A percentile compares a stretch with the other conserved stretches of the same genome.
phyloP scores from a whole-genome alignment of 2,113 vertebrate genomes.

The Reinhardtius hippoglossoides region DNA sequence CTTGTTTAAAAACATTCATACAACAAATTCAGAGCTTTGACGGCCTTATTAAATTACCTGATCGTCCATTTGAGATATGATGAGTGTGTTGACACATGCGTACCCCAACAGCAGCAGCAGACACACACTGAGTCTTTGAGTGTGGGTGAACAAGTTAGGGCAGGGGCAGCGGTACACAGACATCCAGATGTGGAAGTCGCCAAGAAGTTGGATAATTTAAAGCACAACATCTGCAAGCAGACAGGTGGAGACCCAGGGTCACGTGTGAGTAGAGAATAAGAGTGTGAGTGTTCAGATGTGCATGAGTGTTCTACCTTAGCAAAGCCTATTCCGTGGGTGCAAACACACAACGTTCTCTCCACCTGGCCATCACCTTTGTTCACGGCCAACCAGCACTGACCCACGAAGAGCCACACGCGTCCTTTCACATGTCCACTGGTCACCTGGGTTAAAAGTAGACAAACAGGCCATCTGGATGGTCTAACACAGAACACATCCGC shows the following conservation, averaged over 20 bases:
- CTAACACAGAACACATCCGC: neutral
- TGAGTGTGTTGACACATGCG: constrained; percentile 66
- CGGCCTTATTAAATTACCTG: constrained; percentile 69
- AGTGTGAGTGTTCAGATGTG: neutral
- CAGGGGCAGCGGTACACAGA: constrained; percentile 79
- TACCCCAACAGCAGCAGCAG: constrained; percentile 78
- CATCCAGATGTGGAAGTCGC: constrained; percentile 84
- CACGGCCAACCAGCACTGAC: constrained; percentile 85
- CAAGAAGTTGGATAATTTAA: constrained; percentile 80
- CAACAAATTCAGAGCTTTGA: neutral
- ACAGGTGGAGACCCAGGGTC: neutral
- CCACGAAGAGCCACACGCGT: constrained; percentile 80
- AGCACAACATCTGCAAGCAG: constrained; percentile 76
- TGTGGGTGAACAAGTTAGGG: constrained; percentile 68
- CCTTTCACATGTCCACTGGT: constrained; percentile 42
- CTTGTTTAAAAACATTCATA: no score
- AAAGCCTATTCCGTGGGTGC: constrained; percentile 71
- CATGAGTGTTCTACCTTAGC: constrained; percentile 70
- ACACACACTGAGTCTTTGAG: constrained; percentile 80
- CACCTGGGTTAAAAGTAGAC: constrained; percentile 40
- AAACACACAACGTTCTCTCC: constrained; percentile 75
- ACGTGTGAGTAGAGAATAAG: neutral
- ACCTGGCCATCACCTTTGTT: constrained; percentile 79
- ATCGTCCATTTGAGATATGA: constrained; percentile 63
- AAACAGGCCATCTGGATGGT: neutral